phyloP scores from a whole-genome alignment of 2,113 vertebrate genomes.

The Toxotes chatareus region DNA sequence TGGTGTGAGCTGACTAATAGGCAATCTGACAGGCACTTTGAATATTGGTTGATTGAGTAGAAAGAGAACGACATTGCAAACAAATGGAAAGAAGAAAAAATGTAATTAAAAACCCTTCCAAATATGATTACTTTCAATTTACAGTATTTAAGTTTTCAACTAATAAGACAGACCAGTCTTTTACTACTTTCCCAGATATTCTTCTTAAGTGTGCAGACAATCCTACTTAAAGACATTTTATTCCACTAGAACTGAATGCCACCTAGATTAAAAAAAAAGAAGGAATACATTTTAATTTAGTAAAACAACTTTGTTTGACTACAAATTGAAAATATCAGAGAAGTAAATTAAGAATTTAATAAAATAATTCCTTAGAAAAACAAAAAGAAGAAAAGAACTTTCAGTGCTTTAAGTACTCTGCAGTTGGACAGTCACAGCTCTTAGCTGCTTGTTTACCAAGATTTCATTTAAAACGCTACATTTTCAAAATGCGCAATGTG shows the following conservation, averaged over 20 bases:
- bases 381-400: not conserved
- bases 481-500: slow-evolving; percentile 13
- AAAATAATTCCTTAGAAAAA: slow-evolving; percentile 20
- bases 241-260: not conserved
- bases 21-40: slow-evolving; percentile 75
- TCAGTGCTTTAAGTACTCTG: slow-evolving; percentile 18
- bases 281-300: slow-evolving; percentile 6
- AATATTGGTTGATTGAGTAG: slow-evolving; percentile 45
- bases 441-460: slow-evolving; percentile 6
- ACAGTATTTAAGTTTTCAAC: not conserved
- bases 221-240: slow-evolving; percentile 2
- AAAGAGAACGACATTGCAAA: slow-evolving; percentile 25
- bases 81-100: not conserved
- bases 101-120: slow-evolving; percentile 14
- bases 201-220: not conserved
- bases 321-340: not conserved
- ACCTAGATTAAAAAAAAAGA: not conserved
- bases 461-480: slow-evolving; percentile 33
- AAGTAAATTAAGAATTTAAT: not conserved
- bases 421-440: not conserved
- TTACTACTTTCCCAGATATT: not conserved
- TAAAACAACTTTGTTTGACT: not conserved
- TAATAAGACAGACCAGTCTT: not conserved
- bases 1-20: slow-evolving; percentile 67
- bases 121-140: slow-evolving; percentile 40